phyloP scores from a whole-genome alignment of 2,797 vertebrate species.

The Pseudochromis fuscus region DNA sequence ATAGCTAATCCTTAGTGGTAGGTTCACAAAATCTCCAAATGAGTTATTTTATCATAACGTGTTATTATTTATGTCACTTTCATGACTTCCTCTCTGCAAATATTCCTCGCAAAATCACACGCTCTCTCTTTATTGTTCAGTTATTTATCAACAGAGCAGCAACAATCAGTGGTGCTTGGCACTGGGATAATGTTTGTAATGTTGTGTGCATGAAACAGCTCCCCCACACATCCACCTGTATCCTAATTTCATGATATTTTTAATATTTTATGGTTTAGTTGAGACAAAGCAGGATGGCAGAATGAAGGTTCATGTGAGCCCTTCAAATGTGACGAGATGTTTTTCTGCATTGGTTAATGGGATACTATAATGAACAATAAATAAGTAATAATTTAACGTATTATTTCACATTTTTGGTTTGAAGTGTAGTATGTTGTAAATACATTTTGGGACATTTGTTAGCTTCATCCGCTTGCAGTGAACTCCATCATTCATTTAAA shows the following conservation, averaged over 20 bases:
- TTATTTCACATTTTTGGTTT: no score
- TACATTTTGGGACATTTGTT: constrained; percentile 2
- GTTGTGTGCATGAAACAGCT: no score
- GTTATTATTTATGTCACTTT: background rate
- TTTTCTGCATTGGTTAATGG: background rate
- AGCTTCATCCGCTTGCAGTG: constrained; percentile 53
- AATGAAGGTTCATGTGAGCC: background rate
- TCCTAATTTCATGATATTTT: no score
- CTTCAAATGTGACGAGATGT: background rate
- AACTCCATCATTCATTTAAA: constrained; percentile 12
- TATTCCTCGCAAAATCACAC: background rate
- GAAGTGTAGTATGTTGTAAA: background rate
- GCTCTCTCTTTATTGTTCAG: background rate
- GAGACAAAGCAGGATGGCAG: background rate
- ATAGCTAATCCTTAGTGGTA: no score
- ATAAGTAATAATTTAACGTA: no score
- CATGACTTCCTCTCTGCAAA: background rate
- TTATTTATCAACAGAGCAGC: background rate
- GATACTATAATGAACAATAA: background rate
- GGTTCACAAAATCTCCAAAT: background rate
- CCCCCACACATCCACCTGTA: no score
- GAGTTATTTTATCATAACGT: background rate
- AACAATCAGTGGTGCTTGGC: background rate
- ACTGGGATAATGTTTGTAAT: background rate
- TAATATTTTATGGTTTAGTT: background rate